A percentile compares a stretch with the other conserved stretches of the same genome.
Evolutionary conservation across 1,140 invertebrate species (phyloP).

Genomic region (Drosophila equinoxialis): DNA sequence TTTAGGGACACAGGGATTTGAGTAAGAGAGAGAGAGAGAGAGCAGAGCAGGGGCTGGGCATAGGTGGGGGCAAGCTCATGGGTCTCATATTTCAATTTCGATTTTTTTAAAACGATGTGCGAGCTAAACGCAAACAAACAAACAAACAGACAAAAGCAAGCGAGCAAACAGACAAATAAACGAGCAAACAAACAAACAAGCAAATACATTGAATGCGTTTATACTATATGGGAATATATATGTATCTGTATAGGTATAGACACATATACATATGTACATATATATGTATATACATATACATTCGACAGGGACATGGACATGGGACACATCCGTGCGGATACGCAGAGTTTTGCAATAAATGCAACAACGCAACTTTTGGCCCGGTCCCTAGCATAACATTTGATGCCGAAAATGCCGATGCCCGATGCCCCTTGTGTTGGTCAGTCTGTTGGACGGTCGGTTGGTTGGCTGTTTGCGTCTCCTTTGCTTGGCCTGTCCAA

Average conservation of each 20-base stretch:
- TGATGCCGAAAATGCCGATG: slow-evolving; percentile 53
- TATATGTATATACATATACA: slow-evolving; percentile 40
- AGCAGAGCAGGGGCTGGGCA: neutral
- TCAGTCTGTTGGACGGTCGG: neutral
- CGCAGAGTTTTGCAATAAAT: slow-evolving; percentile 62
- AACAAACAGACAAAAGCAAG: slow-evolving; percentile 17
- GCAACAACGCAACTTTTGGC: slow-evolving; percentile 71
- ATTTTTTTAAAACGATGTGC: slow-evolving; percentile 78
- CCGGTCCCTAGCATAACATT: slow-evolving; percentile 44
- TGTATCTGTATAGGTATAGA: slow-evolving; percentile 36
- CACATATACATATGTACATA: neutral
- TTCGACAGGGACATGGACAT: slow-evolving; percentile 57
- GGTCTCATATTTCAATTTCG: slow-evolving; percentile 79
- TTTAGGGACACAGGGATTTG: neutral
- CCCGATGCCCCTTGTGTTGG: slow-evolving; percentile 25
- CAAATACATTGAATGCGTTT: slow-evolving; percentile 62
- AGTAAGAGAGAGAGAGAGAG: no score
- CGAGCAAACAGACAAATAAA: slow-evolving; percentile 34
- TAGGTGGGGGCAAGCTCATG: slow-evolving; percentile 22
- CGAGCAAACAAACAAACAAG: slow-evolving; percentile 69
- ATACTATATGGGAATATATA: slow-evolving; percentile 37
- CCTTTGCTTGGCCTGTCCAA: slow-evolving; percentile 52
- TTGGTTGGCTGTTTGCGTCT: neutral
- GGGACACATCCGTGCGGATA: slow-evolving; percentile 30
- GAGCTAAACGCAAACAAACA: slow-evolving; percentile 66